Conservation (phyloP, 2,113 vertebrate species). For the Albula glossodonta region DNA sequence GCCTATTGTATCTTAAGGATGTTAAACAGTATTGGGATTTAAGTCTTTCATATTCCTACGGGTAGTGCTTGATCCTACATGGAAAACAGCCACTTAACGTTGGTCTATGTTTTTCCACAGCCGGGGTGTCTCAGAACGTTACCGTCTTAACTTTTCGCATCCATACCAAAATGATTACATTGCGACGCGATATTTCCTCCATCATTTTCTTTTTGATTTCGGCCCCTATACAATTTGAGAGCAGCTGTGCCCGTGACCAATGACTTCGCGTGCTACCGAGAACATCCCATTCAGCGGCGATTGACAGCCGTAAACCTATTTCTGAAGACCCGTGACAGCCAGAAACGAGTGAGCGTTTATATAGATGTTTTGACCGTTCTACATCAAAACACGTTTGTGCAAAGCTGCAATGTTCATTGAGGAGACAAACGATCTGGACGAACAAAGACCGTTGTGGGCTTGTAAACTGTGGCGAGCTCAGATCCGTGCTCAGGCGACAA, state of each 20-base stretch:
- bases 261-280: not conserved
- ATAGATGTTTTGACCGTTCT: not conserved
- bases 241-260: constrained; percentile 8
- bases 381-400: not conserved
- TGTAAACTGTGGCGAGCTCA: not conserved
- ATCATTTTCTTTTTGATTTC: not conserved
- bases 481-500: not conserved
- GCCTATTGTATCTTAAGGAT: not conserved
- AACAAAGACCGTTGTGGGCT: not conserved
- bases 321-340: not conserved
- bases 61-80: not conserved
- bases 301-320: not conserved
- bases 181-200: not conserved
- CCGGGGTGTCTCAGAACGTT: not conserved
- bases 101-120: not conserved
- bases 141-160: not conserved
- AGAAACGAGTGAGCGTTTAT: not conserved
- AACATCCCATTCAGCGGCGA: not conserved
- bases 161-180: not conserved
- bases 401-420: not conserved
- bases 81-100: not conserved
- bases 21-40: not conserved
- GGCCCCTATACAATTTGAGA: not conserved
- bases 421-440: not conserved
- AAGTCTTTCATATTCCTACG: not conserved